Base-by-base conservation (phyloP, 2,797 vertebrate genomes). In the Enteromius treurensis region DNA sequence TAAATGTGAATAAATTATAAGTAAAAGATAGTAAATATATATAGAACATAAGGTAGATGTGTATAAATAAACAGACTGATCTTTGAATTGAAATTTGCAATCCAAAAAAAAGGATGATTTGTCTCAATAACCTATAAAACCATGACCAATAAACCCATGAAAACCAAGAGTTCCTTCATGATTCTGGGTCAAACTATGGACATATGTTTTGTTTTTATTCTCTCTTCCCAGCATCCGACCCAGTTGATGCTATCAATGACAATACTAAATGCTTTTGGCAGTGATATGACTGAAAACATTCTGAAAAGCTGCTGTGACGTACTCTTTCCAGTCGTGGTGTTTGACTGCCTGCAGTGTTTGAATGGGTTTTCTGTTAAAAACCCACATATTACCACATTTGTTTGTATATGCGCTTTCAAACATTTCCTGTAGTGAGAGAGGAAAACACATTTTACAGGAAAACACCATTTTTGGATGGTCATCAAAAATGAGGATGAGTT, bases 311-410 rank as follows among this genome's bases (percentile, higher is more conserved):
- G 53, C 34, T 17, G 37, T 80, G n/a, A 70, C 8, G 70, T 53
- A 14, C 21, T 29, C 10, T 15, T 14, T 37, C 19, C 65, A 79
- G 9, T 67, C 68, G 23, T 42, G 34, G 14, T 71, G 34, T 51
- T 55, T 83, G 62, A 68, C 78, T 65, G 82, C 75, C 14, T 40
- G 13, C 10, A 21, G 23, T 79, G 53, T 85, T 81, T 87, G 67
- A 19, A 40, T n/a, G 5, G 62, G 79, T 53, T 81, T 85, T 81
- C 51, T 23, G 51, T 76, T 15, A 76, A 82, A 55, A 80, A 51
- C 55, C 7, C 32, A 42, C 42, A 73, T 42, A 47, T 21, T 14
- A 47, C 53, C 78, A 23, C 78, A 37, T 34, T 23, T 32, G 26
- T 79, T 74, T 74, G 32, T 17, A 37, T 70, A 34, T 69, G 29